phyloP scores from a whole-genome alignment of 1,140 invertebrate genomes.

The Mylabris phalerata region DNA sequence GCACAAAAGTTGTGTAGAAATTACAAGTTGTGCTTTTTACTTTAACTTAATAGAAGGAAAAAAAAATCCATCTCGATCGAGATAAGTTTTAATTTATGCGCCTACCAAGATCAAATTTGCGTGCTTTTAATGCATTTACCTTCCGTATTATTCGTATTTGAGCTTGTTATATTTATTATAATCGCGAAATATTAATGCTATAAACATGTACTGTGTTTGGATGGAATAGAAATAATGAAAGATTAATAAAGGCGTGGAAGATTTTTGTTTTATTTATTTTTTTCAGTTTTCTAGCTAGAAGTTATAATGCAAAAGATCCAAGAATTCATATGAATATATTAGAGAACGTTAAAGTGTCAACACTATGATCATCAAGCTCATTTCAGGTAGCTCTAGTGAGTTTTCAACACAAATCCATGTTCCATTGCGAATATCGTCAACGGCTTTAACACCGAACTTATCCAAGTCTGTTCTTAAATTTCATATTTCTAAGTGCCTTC shows the following conservation, averaged over 20 bases:
- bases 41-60: not conserved
- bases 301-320: too few species aligned
- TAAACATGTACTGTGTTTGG: not conserved
- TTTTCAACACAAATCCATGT: slow-evolving; percentile 10
- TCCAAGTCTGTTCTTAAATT: slow-evolving; percentile 6
- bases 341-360: too few species aligned
- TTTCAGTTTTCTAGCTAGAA: too few species aligned
- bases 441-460: too few species aligned
- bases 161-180: not conserved
- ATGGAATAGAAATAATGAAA: not conserved
- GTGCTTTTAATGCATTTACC: slow-evolving; percentile 9
- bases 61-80: slow-evolving; percentile 1
- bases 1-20: slow-evolving; percentile 2
- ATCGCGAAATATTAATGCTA: not conserved
- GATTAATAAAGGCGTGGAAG: not conserved
- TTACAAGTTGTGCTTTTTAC: not conserved
- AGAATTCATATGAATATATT: too few species aligned
- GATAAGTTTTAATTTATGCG: slow-evolving; percentile 16
- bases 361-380: too few species aligned
- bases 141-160: not conserved
- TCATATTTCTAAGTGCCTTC: slow-evolving; percentile 11
- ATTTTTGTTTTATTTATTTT: not conserved
- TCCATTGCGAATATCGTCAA: slow-evolving; percentile 4
- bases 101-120: slow-evolving; percentile 9
- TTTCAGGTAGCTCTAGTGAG: too few species aligned